Percentiles rank a stretch among this genome's conserved stretches.
Conservation (phyloP, 2,888 invertebrate genomes). For the Hymenopus coronatus region DNA sequence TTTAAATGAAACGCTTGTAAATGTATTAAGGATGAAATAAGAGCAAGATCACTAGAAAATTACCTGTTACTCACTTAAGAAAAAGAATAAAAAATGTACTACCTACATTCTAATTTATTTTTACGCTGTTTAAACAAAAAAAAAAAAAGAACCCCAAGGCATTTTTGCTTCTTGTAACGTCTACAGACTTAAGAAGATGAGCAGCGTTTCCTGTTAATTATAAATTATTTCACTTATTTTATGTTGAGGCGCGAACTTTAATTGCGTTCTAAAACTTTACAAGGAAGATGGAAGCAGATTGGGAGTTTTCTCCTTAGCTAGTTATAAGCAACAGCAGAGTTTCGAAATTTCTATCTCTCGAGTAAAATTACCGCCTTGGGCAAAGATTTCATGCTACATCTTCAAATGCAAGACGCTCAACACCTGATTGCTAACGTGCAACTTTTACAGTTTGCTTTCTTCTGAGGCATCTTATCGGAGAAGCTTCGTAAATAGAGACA, state of each 20-base stretch:
- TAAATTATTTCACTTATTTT: not conserved
- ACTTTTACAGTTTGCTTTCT: not conserved
- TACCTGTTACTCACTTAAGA: not conserved
- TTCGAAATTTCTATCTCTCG: not conserved
- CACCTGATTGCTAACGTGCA: not conserved
- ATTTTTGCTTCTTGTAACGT: not conserved
- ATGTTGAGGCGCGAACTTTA: not conserved
- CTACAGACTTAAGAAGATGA: not conserved
- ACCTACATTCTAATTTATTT: not conserved
- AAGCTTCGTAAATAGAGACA: not conserved
- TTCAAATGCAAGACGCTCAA: not conserved
- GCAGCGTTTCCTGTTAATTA: not conserved
- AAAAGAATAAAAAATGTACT: not conserved
- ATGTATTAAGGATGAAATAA: not conserved
- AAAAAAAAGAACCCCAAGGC: not conserved
- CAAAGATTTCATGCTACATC: not conserved
- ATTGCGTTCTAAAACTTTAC: not conserved
- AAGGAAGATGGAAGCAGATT: not conserved
- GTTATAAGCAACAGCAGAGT: not conserved
- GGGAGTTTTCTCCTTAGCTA: not conserved
- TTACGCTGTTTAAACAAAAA: not conserved
- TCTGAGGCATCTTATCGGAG: not conserved
- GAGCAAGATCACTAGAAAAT: not conserved
- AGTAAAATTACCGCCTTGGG: not conserved
- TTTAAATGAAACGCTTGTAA: too few relatives aligned